Percentiles rank a stretch among this genome's conserved stretches.
Conservation (phyloP, 2,797 vertebrate species). For the Mus caroli region DNA sequence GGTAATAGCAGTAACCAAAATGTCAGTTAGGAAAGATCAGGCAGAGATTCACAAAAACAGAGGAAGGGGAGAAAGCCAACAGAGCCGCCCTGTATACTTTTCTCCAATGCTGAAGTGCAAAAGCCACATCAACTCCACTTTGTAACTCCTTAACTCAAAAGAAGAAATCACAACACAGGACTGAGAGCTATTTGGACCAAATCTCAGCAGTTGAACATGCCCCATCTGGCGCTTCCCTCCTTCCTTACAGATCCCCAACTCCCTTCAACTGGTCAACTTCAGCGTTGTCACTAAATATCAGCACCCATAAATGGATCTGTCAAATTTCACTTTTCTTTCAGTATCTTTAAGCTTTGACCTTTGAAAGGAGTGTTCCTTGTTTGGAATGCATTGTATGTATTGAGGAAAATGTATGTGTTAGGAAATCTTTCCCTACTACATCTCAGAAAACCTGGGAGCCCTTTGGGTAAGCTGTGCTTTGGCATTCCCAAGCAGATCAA, state of each 20-base stretch:
- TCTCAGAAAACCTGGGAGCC: conserved; percentile 37
- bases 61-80: conserved; percentile 60
- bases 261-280: conserved; percentile 35
- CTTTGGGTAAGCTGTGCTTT: conserved; percentile 43
- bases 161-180: conserved; percentile 58
- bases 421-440: background rate
- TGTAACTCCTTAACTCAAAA: conserved; percentile 51
- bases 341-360: conserved; percentile 60
- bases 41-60: conserved; percentile 63
- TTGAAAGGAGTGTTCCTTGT: conserved; percentile 62
- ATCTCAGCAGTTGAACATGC: conserved; percentile 80
- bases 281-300: conserved; percentile 56
- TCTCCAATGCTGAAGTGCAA: conserved; percentile 64
- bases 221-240: conserved; percentile 59
- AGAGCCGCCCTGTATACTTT: conserved; percentile 9
- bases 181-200: conserved; percentile 72
- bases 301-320: conserved; percentile 70
- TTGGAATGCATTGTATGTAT: background rate
- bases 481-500: conserved; percentile 35
- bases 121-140: conserved; percentile 65
- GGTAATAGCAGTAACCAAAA: conserved; percentile 16
- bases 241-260: conserved; percentile 23
- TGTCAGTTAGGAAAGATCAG: conserved; percentile 41
- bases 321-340: conserved; percentile 69
- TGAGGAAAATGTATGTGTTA: background rate